Conservation (phyloP, 2,888 invertebrate genomes). For the Conus canariensis region DNA sequence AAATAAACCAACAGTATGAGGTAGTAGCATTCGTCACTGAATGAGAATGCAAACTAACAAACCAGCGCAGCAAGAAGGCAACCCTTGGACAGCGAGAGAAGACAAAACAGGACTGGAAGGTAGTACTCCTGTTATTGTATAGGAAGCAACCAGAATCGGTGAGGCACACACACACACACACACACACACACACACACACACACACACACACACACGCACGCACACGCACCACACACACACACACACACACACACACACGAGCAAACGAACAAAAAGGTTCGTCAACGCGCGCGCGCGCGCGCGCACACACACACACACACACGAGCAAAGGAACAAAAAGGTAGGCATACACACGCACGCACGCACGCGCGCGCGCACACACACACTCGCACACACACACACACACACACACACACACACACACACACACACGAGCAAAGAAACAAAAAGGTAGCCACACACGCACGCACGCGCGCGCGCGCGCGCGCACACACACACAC, state of each 20-base stretch:
- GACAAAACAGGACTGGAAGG: too few species aligned
- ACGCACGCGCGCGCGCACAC: neutral
- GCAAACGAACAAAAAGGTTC: neutral
- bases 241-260: too few species aligned
- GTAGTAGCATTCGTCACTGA: too few species aligned
- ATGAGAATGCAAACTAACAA: too few species aligned
- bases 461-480: neutral
- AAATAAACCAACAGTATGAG: too few species aligned
- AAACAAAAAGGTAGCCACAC: neutral
- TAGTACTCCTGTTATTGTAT: too few species aligned
- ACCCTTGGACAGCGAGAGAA: too few species aligned
- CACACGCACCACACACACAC: constrained; percentile 12
- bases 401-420: neutral
- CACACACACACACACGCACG: neutral
- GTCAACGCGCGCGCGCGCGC: neutral
- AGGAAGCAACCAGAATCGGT: too few species aligned
- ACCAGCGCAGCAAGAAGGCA: too few species aligned
- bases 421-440: too few species aligned
- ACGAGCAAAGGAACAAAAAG: too few species aligned
- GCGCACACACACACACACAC: neutral
- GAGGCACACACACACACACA: too few species aligned
- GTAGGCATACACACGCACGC: neutral
- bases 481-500: constrained; percentile 2
- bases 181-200: neutral
- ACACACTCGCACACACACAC: constrained; percentile 7